Conservation (phyloP, 2,113 vertebrate species). For the Zosterops hypoxanthus region DNA sequence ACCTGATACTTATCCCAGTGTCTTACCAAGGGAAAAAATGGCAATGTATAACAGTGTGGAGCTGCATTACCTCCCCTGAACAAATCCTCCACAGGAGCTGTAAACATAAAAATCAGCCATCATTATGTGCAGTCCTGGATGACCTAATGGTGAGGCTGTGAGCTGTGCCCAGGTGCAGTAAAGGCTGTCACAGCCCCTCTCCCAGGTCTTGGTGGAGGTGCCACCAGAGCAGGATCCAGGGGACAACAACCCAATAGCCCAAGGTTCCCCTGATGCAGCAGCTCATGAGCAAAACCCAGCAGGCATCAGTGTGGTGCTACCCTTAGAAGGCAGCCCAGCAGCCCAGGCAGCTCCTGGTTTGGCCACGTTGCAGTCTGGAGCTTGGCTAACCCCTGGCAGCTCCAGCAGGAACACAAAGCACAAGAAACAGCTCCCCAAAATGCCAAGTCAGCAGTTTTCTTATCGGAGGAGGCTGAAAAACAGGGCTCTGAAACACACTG, state of each 20-base stretch:
- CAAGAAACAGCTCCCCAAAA: background rate
- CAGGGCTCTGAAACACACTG: slow-evolving; percentile 12
- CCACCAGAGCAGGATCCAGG: background rate
- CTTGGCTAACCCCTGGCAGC: background rate
- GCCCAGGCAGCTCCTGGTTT: background rate
- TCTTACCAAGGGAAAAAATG: background rate
- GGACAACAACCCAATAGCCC: background rate
- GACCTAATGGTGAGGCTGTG: background rate
- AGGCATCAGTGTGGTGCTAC: accelerated
- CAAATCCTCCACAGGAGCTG: accelerated
- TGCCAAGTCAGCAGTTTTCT: slow-evolving; percentile 7
- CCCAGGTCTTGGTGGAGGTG: background rate
- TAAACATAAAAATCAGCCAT: background rate
- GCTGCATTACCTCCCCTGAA: background rate
- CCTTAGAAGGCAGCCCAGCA: background rate
- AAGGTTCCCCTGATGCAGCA: accelerated
- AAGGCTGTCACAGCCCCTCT: background rate
- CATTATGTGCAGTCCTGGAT: accelerated
- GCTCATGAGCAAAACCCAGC: background rate
- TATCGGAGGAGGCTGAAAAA: slow-evolving; percentile 14
- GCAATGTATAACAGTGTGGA: background rate
- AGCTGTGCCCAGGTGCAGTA: background rate
- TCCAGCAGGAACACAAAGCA: background rate
- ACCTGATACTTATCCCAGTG: background rate
- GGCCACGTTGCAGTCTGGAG: background rate